Conservation (phyloP, 2,113 vertebrate species). For the Uria lomvia region DNA sequence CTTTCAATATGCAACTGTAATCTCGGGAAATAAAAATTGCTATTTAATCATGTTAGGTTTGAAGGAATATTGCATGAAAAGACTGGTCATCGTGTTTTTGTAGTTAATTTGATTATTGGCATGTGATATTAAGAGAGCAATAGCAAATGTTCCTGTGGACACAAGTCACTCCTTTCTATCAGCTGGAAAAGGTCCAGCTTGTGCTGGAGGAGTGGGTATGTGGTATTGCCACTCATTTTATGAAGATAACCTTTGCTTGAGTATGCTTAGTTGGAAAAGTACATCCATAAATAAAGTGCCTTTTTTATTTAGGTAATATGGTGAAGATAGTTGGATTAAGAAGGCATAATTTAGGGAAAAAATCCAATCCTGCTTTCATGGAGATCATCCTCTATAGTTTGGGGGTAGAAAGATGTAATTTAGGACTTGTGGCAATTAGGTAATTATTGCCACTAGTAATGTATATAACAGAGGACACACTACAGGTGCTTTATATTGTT, state of each 20-base stretch:
- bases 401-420: background rate
- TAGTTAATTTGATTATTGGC: background rate
- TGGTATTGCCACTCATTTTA: background rate
- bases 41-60: background rate
- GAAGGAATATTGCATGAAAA: background rate
- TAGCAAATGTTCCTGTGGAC: background rate
- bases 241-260: background rate
- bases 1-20: background rate
- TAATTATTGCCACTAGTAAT: background rate
- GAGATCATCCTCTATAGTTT: background rate
- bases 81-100: rapidly evolving
- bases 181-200: background rate
- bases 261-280: background rate
- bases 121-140: background rate
- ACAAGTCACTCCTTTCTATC: background rate
- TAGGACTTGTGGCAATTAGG: background rate
- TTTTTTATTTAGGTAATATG: background rate
- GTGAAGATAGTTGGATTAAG: background rate
- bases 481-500: background rate
- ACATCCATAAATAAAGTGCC: background rate
- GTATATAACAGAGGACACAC: background rate
- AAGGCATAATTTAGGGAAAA: background rate
- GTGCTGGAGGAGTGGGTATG: background rate
- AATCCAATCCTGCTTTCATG: background rate
- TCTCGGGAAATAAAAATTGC: background rate